A percentile compares a stretch with the other conserved stretches of the same genome.
Conservation (phyloP, 2,888 invertebrate species). For the Abrostola triplasia region DNA sequence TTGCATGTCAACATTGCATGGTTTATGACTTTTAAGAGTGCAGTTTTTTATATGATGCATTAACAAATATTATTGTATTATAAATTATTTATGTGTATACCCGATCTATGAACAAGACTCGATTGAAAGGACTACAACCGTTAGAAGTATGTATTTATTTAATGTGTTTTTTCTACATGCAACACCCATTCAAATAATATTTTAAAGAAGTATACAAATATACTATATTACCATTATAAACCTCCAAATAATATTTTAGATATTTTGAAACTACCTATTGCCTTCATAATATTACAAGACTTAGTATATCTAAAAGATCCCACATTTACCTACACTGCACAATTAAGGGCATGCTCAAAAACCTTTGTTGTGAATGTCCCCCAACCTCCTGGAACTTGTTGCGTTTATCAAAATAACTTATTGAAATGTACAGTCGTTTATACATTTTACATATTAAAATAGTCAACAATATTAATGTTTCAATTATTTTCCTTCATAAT, state of each 20-base stretch:
- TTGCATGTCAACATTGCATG: conserved; percentile 83
- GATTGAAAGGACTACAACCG: conserved; percentile 44
- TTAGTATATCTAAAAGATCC: conserved; percentile 34
- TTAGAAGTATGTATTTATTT: conserved; percentile 54
- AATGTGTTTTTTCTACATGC: conserved; percentile 41
- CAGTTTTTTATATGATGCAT: conserved; percentile 75
- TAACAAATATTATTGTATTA: conserved; percentile 53
- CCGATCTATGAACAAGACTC: conserved; percentile 40
- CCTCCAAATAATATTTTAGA: conserved; percentile 34
- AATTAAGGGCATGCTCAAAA: conserved; percentile 83
- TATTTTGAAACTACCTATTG: conserved; percentile 51
- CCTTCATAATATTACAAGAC: conserved; percentile 29
- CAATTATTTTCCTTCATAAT: conserved; percentile 69
- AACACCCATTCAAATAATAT: conserved; percentile 26
- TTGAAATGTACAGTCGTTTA: conserved; percentile 83
- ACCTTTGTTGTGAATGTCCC: conserved; percentile 72
- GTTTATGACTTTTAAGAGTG: conserved; percentile 73
- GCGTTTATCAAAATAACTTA: conserved; percentile 76
- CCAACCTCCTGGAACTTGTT: conserved; percentile 70
- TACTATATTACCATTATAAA: conserved; percentile 41
- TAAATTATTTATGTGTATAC: conserved; percentile 47
- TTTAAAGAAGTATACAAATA: conserved; percentile 22
- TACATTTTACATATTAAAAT: conserved; percentile 85
- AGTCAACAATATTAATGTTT: conserved; percentile 76
- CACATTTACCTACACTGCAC: conserved; percentile 78